Percentiles rank a stretch among this genome's conserved stretches.
phyloP scores from a whole-genome alignment of 2,797 vertebrate species.

The Paratrypauchen microcephalus region DNA sequence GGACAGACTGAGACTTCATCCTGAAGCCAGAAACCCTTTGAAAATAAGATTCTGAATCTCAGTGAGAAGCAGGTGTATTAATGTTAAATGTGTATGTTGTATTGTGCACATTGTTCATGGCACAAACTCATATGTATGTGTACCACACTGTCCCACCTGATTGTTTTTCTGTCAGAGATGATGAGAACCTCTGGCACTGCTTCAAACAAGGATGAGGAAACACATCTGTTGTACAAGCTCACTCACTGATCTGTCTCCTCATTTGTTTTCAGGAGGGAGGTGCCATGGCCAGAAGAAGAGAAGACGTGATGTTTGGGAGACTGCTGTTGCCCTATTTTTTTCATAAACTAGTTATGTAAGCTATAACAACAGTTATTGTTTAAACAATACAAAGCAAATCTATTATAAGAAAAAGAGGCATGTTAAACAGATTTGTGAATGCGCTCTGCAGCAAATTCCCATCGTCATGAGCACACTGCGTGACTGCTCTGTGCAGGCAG shows the following conservation, averaged over 20 bases:
- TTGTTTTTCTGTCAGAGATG: slow-evolving; percentile 8
- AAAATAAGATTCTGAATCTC: neutral
- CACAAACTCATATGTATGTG: slow-evolving; percentile 23
- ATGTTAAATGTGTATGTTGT: neutral
- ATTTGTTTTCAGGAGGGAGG: slow-evolving; percentile 55
- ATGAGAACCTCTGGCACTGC: neutral
- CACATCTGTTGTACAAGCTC: slow-evolving; percentile 16
- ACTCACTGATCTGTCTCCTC: slow-evolving; percentile 35
- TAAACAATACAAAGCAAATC: slow-evolving; percentile 11
- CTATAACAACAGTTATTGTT: slow-evolving; percentile 27
- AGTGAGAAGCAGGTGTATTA: neutral
- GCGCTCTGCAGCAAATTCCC: slow-evolving; percentile 73
- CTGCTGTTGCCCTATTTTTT: slow-evolving; percentile 36
- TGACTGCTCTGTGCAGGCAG: slow-evolving; percentile 72
- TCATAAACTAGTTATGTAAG: slow-evolving; percentile 27
- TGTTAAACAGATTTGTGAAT: slow-evolving; percentile 32
- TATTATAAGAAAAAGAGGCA: slow-evolving; percentile 9
- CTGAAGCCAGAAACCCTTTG: neutral
- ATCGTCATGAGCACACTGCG: slow-evolving; percentile 70
- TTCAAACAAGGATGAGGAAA: slow-evolving; percentile 6
- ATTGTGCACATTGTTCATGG: slow-evolving; percentile 21
- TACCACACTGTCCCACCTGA: slow-evolving; percentile 4
- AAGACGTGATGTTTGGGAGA: slow-evolving; percentile 33
- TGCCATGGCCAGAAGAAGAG: slow-evolving; percentile 36
- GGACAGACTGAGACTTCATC: no score